phyloP scores from a whole-genome alignment of 1,140 invertebrate species.

The Drosophila albomicans region DNA sequence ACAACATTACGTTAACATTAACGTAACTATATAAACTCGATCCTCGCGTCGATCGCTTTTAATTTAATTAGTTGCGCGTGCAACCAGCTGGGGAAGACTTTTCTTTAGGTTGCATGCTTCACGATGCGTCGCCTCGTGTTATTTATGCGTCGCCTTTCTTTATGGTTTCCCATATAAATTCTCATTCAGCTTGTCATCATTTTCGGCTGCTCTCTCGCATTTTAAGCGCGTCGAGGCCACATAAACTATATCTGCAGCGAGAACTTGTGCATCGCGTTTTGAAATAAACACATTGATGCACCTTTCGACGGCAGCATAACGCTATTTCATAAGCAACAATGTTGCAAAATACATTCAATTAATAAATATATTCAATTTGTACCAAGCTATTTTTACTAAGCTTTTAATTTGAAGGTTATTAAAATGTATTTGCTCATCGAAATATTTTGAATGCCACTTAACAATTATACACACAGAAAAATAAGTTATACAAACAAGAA shows the following conservation, averaged over 20 bases:
- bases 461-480: neutral
- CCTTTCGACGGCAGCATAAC: slow-evolving; percentile 14
- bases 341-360: neutral
- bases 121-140: slow-evolving; percentile 49
- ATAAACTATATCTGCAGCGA: slow-evolving; percentile 46
- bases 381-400: neutral
- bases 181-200: slow-evolving; percentile 75
- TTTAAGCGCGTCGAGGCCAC: slow-evolving; percentile 44
- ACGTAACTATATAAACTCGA: slow-evolving; percentile 18
- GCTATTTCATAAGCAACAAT: slow-evolving; percentile 18
- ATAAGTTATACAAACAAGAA: too few species aligned
- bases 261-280: neutral
- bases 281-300: neutral
- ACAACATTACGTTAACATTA: neutral
- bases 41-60: slow-evolving; percentile 62
- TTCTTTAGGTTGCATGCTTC: slow-evolving; percentile 68
- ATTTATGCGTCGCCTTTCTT: slow-evolving; percentile 76
- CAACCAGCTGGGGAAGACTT: slow-evolving; percentile 27
- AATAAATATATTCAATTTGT: neutral
- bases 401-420: neutral
- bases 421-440: neutral
- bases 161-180: slow-evolving; percentile 82
- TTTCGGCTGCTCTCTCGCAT: slow-evolving; percentile 41
- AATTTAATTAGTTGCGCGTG: slow-evolving; percentile 81
- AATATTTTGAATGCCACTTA: neutral